Conservation (phyloP, 2,113 vertebrate species). For the Sander vitreus region DNA sequence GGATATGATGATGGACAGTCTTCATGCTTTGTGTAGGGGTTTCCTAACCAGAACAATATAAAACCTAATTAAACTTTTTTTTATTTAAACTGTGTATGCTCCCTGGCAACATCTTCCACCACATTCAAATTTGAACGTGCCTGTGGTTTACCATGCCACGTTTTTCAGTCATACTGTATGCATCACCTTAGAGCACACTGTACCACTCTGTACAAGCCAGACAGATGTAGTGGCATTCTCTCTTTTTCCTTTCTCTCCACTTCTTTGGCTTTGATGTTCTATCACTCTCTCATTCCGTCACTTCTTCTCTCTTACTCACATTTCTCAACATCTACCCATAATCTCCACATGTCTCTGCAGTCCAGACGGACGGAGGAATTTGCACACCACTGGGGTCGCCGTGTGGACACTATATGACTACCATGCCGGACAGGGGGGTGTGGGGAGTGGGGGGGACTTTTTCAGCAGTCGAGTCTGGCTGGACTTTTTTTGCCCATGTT, state of each 20-base stretch:
- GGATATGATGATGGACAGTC: neutral
- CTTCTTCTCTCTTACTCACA: constrained; percentile 47
- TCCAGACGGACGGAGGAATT: constrained; percentile 61
- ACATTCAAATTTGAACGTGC: constrained; percentile 10
- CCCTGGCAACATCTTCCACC: constrained; percentile 7
- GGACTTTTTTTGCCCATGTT: constrained; percentile 75
- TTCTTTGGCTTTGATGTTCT: neutral
- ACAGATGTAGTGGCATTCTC: neutral
- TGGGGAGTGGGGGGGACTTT: constrained; percentile 40
- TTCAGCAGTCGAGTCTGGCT: constrained; percentile 59
- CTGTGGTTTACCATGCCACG: constrained; percentile 15
- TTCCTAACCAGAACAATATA: neutral
- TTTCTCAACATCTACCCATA: constrained; percentile 36
- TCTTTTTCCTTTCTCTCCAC: neutral
- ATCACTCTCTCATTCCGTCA: constrained; percentile 12
- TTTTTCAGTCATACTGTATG: constrained; percentile 20
- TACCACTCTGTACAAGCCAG: neutral
- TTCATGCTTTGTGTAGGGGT: neutral
- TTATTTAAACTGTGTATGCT: neutral
- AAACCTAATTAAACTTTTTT: neutral
- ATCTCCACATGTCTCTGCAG: constrained; percentile 40
- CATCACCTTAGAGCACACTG: constrained; percentile 11
- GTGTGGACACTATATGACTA: constrained; percentile 60
- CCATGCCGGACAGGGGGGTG: constrained; percentile 32
- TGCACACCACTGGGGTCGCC: constrained; percentile 29